Evolutionary conservation across 92 coral and sea anemone genomes (phyloP).

Genomic region (Parazoanthus atlanticus): DNA sequence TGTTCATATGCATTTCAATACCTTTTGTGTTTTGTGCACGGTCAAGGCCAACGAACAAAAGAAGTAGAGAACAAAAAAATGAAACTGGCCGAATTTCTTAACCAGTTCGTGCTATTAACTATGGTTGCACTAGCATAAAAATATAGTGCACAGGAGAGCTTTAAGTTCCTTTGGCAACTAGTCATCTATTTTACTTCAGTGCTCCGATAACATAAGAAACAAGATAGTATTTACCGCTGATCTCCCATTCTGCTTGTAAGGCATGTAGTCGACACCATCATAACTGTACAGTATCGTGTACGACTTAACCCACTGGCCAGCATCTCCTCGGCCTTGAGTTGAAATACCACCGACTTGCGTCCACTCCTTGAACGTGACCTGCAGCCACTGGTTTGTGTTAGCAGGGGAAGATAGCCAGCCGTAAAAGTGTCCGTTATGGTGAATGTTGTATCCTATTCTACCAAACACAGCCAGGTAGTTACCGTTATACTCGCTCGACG

Average conservation of each 20-base stretch:
- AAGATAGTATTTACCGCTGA: not conserved
- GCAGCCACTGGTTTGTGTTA: constrained; percentile 11
- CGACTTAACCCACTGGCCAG: constrained; percentile 19
- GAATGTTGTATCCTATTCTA: constrained; percentile 9
- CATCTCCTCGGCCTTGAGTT: constrained; percentile 24
- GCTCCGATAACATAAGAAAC: no score
- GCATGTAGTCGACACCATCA: constrained; percentile 31
- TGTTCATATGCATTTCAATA: no score
- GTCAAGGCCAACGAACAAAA: no score
- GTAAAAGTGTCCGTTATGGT: not conserved
- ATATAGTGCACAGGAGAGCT: not conserved
- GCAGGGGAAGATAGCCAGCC: not conserved
- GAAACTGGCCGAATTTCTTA: no score
- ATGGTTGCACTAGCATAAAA: no score
- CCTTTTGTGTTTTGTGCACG: no score
- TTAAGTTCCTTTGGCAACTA: no score
- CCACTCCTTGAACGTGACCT: constrained; percentile 17
- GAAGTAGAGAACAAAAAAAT: no score
- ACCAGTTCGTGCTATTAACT: no score
- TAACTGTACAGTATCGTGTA: constrained; percentile 15
- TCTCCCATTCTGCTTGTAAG: constrained; percentile 17
- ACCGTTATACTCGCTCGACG: not conserved
- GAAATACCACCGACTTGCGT: constrained; percentile 20
- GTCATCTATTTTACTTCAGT: no score
- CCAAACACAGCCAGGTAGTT: not conserved